Base-by-base conservation (phyloP, 2,113 vertebrate genomes). In the Ctenomys sociabilis region DNA sequence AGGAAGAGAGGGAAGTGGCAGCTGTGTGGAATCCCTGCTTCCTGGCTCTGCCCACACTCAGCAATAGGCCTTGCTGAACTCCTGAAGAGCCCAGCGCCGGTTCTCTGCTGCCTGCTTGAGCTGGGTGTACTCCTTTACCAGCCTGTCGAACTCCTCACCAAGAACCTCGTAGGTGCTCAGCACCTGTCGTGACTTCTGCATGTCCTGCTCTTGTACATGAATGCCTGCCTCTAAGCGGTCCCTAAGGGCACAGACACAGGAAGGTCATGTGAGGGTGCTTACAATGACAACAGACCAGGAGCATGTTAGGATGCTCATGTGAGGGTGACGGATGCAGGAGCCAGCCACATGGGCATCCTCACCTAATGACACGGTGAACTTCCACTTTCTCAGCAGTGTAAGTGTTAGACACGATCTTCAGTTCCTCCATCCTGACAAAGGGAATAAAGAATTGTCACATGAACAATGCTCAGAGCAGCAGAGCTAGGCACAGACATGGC, bases 281-380 rank as follows among this genome's bases (percentile, higher is more conserved):
- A n/a, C 73, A 30, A 30, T 90, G 61, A 78, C 83, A 93, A 30
- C 0, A 78, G 32, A 86, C n/a, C 45, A 21, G 64, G 35, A 72
- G 83, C 32, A 13, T 5, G 21, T n/a, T 83, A 32, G 84, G 54
- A 54, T 17, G 85, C 49, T 77, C 4, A 16, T 12, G 72, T 78
- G n/a, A 68, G 68, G 32, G 2, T 12, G 57, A 5, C 1, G 16
- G 57, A 5, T 3, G 2, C 32, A 30, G 59, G 32, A 68, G 66
- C 26, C n/a, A 73, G 63, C 49, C 45, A 12, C 40, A 40, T 52
- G 28, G 24, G 87, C 70, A 19, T 49, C 57, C 98, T 98, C 95
- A 98, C 99, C 98, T 98, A 94, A 99, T 99, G 91, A 98, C 98
- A 89, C 97, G 98, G 86, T 99, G 99, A 89, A 99, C 98, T 73